Evolutionary conservation across 2,113 vertebrate genomes (phyloP).

Genomic region (Stigmatopora nigra): DNA sequence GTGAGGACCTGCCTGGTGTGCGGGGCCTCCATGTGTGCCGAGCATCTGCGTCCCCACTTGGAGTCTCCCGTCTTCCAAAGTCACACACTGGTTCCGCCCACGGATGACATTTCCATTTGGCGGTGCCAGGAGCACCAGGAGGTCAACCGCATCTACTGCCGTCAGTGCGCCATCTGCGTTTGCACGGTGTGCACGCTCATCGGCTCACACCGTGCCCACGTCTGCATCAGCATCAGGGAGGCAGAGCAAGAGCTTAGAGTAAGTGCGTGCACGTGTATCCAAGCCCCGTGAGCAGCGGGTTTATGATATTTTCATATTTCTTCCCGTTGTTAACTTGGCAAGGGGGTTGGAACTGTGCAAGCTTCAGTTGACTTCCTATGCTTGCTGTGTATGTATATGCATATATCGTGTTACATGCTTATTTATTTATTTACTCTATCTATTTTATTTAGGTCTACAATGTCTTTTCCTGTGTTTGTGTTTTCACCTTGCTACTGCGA

Average conservation of each 20-base stretch:
- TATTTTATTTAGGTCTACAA: no score
- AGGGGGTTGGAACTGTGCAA: no score
- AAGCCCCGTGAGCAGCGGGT: neutral
- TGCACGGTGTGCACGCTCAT: constrained; percentile 73
- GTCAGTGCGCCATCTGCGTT: constrained; percentile 65
- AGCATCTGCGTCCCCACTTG: constrained; percentile 70
- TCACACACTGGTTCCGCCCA: constrained; percentile 68
- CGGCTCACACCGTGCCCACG: constrained; percentile 66
- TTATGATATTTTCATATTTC: neutral
- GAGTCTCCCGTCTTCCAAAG: constrained; percentile 68
- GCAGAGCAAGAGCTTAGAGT: constrained; percentile 71
- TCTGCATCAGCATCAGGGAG: constrained; percentile 68
- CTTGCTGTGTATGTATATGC: no score
- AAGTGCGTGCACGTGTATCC: constrained; percentile 13
- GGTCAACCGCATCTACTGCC: constrained; percentile 75
- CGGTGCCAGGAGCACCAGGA: constrained; percentile 74
- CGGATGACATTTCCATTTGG: constrained; percentile 65
- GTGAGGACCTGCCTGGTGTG: constrained; percentile 76
- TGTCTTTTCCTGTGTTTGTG: no score
- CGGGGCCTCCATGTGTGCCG: constrained; percentile 72
- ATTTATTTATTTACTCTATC: no score
- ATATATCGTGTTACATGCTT: no score
- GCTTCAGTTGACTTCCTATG: no score
- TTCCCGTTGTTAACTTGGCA: no score
- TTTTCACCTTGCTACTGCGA: no score